Conservation (phyloP, 2,888 invertebrate genomes). For the Morpho achilles region DNA sequence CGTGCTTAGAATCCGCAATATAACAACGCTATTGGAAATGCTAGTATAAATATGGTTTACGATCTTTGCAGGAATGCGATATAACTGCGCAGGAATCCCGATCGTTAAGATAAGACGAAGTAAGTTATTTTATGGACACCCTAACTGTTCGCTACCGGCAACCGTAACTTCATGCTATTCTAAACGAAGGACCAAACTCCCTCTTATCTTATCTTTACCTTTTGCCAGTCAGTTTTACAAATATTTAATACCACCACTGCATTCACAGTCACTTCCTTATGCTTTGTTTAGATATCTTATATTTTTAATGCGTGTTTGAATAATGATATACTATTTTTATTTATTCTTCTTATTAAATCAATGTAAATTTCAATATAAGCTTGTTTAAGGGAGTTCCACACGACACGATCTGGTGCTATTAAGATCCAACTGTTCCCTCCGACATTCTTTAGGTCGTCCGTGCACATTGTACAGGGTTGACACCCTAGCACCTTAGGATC, state of each 20-base stretch:
- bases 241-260: constrained; percentile 25
- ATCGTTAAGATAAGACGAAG: constrained; percentile 9
- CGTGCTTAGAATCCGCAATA: too few relatives aligned
- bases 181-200: constrained; percentile 15
- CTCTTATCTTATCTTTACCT: constrained; percentile 28
- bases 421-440: too few relatives aligned
- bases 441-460: too few relatives aligned
- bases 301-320: too few relatives aligned
- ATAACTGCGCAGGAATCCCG: background rate
- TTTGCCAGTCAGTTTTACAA: constrained; percentile 28
- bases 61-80: background rate
- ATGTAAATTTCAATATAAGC: too few relatives aligned
- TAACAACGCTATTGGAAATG: background rate
- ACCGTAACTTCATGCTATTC: constrained; percentile 19
- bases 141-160: constrained; percentile 13
- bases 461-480: too few relatives aligned
- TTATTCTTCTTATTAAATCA: too few relatives aligned
- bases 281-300: background rate
- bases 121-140: constrained; percentile 10
- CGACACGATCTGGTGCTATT: too few relatives aligned
- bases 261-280: constrained; percentile 17
- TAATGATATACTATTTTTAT: too few relatives aligned
- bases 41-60: constrained; percentile 2
- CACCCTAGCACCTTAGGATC: too few relatives aligned
- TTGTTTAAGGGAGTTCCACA: too few relatives aligned